These are phyloP conservation scores for Piprites chloris DNA, from an alignment of 2,113 vertebrate genomes.

Conservation along the genomic window DNA sequence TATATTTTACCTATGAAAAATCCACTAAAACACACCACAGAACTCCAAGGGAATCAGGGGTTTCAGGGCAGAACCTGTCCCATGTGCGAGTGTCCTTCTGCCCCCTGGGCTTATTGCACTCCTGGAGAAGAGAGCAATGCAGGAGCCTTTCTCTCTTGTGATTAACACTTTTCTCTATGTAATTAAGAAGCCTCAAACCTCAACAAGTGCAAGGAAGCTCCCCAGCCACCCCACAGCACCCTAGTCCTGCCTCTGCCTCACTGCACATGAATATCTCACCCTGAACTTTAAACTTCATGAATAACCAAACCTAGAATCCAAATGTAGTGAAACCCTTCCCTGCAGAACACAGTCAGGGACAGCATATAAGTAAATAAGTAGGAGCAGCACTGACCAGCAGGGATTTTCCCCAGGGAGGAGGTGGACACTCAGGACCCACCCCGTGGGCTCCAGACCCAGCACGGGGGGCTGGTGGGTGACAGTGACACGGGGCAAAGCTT, in stretches of 20 bases:
- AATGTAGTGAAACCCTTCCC: not conserved
- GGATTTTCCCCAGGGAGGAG: accelerated
- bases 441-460: not conserved
- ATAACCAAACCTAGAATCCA: not conserved
- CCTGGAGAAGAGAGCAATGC: not conserved
- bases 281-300: accelerated
- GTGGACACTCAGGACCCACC: not conserved
- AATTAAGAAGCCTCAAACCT: not conserved
- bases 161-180: not conserved
- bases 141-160: not conserved
- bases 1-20: not conserved
- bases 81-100: not conserved
- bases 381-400: not conserved
- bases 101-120: not conserved
- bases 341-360: not conserved
- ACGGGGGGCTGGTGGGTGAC: accelerated
- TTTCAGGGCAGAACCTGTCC: not conserved
- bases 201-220: not conserved
- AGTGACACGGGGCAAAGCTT: not conserved
- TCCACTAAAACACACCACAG: not conserved
- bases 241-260: not conserved
- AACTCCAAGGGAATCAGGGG: not conserved
- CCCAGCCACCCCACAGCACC: not conserved
- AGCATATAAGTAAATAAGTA: not conserved
- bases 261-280: not conserved